These are phyloP conservation scores for Steinernema carpocapsae DNA, from an alignment of 2,888 invertebrate genomes.

Conservation along the genomic window DNA sequence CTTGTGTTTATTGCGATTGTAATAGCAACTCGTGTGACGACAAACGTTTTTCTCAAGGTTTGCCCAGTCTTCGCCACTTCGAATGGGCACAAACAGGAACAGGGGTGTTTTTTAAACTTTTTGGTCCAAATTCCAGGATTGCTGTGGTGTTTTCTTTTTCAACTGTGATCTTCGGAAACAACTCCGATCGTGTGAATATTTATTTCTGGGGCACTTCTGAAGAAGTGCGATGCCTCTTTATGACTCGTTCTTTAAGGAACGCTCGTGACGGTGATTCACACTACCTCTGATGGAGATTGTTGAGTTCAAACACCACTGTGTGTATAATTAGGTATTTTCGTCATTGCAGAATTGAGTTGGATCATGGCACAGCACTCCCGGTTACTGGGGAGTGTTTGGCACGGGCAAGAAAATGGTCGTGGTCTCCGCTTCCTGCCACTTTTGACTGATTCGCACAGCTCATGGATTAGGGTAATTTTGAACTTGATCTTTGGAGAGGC, in stretches of 20 bases:
- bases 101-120: constrained; percentile 12
- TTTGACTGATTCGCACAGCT: background rate
- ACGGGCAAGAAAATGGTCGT: background rate
- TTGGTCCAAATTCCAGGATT: constrained; percentile 15
- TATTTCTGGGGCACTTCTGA: background rate
- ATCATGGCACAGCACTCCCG: background rate
- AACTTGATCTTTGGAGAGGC: background rate
- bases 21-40: constrained; percentile 8
- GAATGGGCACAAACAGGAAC: constrained; percentile 21
- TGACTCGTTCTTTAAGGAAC: background rate
- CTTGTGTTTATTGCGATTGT: constrained; percentile 21
- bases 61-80: background rate
- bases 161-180: background rate
- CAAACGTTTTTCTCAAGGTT: background rate
- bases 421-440: background rate
- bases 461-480: constrained; percentile 17
- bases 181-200: background rate
- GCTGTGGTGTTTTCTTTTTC: background rate
- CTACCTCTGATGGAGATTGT: too few species aligned
- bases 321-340: too few species aligned
- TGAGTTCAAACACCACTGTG: too few species aligned
- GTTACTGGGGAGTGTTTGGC: too few species aligned
- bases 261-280: too few species aligned
- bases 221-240: background rate
- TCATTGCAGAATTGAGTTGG: background rate